phyloP scores from a whole-genome alignment of 2,797 vertebrate genomes.

The Crocidura indochinensis region DNA sequence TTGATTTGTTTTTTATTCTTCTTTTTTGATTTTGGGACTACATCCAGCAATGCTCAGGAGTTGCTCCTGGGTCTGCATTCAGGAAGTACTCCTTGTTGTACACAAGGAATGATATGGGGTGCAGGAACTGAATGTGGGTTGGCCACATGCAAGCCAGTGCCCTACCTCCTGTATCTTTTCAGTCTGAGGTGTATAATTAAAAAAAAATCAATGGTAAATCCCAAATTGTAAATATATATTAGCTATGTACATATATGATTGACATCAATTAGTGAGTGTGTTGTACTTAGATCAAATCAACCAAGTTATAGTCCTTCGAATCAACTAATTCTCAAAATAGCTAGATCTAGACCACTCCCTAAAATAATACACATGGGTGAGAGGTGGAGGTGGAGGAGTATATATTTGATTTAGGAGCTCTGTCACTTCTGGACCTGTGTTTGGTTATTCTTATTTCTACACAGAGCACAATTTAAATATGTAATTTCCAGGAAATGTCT shows the following conservation, averaged over 20 bases:
- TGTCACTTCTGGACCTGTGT: not conserved
- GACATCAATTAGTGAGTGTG: not conserved
- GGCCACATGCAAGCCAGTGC: no score
- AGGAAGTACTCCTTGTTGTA: no score
- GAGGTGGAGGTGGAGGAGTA: accelerated
- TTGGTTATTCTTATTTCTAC: not conserved
- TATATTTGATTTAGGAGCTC: conserved; percentile 10
- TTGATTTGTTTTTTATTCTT: no score
- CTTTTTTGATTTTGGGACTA: no score
- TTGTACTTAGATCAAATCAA: conserved; percentile 11
- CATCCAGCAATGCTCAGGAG: no score
- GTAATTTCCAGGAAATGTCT: conserved; percentile 56
- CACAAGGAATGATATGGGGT: no score
- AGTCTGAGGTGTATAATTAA: not conserved
- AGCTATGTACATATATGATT: no score
- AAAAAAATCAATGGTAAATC: not conserved
- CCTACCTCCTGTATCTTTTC: no score
- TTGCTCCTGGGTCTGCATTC: no score
- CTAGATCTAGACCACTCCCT: not conserved
- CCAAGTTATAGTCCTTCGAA: not conserved
- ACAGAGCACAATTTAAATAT: conserved; percentile 53
- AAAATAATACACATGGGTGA: not conserved
- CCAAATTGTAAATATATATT: no score
- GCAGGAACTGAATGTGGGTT: no score
- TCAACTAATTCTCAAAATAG: conserved; percentile 28